Base-by-base conservation (phyloP, 2,113 vertebrate species). In the Sialia sialis region DNA sequence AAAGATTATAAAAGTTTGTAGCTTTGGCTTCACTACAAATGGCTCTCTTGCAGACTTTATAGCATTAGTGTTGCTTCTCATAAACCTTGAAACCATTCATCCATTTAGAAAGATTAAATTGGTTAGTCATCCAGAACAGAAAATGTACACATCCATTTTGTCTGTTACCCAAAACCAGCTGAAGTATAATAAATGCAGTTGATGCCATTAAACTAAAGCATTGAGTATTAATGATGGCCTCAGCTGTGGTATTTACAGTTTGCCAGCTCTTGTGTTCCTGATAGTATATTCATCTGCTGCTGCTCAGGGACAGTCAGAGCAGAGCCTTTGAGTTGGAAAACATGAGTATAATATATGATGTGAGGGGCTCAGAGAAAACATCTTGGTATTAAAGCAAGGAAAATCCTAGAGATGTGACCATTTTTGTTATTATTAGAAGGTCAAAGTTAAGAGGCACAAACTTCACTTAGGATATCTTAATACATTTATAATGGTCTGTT, bases 11-110 rank as follows among this genome's bases (percentile, higher is more conserved):
- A 66, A 94, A 94, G 92, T 95, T 86, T 95, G 94, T 54, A 69
- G 94, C 90, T 96, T 95, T 97, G 95, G 90, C 93, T 87, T 89
- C 86, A 91, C 94, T 95, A 95, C 94, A 97, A 93, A 97, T 96
- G 63, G 87, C 72, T 96, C 83, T 93, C 51, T 93, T 83, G 82
- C 90, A 96, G 93, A 80, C 92, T 97, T 97, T 89, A 84, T 91
- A 94, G 94, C 90, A 95, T 96, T 96, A 96, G 48, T 94, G 93
- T 94, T 95, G 91, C 87, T 90, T 90, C 96, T 88, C 82, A 94
- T 96, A 96, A 96, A 96, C 93, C 94, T 86, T 87, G 93, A 95
- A 96, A 93, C 89, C 94, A 84, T 91, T 95, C 94, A 95, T 94
- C 94, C 96, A 92, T 93, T 96, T 96, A 85, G 90, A 92, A 95